Conservation (phyloP, 2,888 invertebrate species). For the Cephalotes varians region DNA sequence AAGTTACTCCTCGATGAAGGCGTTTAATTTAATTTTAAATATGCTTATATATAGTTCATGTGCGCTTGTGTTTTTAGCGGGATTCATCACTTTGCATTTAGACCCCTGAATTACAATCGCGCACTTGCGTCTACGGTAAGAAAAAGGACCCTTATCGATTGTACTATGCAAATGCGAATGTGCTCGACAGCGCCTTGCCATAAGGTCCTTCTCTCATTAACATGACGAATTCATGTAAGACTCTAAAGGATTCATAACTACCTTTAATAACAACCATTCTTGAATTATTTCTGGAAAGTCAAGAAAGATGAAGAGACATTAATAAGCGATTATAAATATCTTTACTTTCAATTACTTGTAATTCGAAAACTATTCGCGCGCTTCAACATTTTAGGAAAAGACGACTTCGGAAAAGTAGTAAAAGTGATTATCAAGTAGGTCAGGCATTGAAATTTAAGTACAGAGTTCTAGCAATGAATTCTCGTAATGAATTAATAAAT, state of each 20-base stretch:
- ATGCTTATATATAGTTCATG: neutral
- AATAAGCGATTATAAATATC: neutral
- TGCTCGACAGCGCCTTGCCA: conserved; percentile 40
- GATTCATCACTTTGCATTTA: conserved; percentile 31
- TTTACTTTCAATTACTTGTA: neutral
- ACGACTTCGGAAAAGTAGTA: neutral
- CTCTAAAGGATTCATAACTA: conserved; percentile 37
- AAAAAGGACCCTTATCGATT: conserved; percentile 48
- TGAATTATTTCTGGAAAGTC: neutral
- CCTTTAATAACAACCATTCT: neutral
- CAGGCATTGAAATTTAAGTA: neutral
- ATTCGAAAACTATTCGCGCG: neutral
- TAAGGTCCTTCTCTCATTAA: conserved; percentile 45
- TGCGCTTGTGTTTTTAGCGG: neutral
- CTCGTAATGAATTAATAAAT: neutral
- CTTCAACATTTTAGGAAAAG: neutral
- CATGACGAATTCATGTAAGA: conserved; percentile 41
- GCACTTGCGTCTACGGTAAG: conserved; percentile 23
- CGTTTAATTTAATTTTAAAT: conserved; percentile 24
- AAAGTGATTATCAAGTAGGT: neutral
- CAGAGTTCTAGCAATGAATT: neutral
- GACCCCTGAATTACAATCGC: conserved; percentile 31
- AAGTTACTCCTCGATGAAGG: conserved; percentile 3
- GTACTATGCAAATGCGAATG: conserved; percentile 52
- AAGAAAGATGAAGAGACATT: neutral